Evolutionary conservation across 2,797 vertebrate genomes (phyloP), one percentile per base, ranked within the genome.

Genomic region (Lateolabrax maculatus): DNA sequence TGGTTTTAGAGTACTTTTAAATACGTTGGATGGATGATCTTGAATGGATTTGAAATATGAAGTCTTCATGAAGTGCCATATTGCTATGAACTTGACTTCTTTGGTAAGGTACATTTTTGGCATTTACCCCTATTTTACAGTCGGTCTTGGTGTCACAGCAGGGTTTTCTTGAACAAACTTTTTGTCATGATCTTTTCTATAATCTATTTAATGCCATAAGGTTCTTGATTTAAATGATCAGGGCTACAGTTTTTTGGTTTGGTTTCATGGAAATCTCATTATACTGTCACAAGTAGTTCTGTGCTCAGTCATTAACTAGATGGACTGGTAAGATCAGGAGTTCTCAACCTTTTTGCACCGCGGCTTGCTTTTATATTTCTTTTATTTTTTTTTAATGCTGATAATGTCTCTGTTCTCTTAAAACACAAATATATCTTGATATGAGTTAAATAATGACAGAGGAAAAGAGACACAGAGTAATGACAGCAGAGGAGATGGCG

Each of bases 371-470:
- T 25, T 63, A 52, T 44, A 5, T 68, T 29, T n/a, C n/a, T 11
- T 69, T 31, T 21, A 23, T 23, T 1, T 11, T 19, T 6, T 21
- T n/a, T 62, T 58, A 36, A n/a, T n/a, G 13, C 25, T 12, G 9
- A 46, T 55, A 52, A 61, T 36, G 53, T 61, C 15, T 65, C 5
- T 37, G 63, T 68, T 73, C 36, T 37, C 3, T 74, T 8, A 36
- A 49, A 68, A 68, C 12, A 48, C 21, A 58, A 66, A 49, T 71
- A 46, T 58, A 71, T 41, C 23, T 29, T 73, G 56, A 51, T 61
- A 41, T 49, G n/a, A 37, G 19, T 46, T 39, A 23, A n/a, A 52
- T 63, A 61, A 63, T 55, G 55, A 63, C 39, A 43, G 44, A 49
- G 62, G 58, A 60, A 27, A 36, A 18, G 51, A 23, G 3, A 4